Evolutionary conservation across 2,888 invertebrate genomes (phyloP).

Genomic region (Campoplex capitator): DNA sequence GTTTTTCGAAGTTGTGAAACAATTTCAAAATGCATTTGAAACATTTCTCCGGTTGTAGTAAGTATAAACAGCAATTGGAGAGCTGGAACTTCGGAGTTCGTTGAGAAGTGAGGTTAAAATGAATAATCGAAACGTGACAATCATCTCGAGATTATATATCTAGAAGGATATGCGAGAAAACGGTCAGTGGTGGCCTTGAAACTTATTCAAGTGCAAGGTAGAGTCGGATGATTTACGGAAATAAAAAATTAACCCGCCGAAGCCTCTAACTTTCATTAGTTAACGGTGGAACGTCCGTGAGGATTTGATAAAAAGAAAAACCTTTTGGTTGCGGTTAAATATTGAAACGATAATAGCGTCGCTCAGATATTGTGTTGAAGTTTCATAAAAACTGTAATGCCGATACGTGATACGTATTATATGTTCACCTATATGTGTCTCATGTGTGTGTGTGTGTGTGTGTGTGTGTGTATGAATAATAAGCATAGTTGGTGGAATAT

Average conservation of each 20-base stretch:
- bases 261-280: neutral
- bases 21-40: neutral
- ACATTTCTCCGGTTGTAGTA: neutral
- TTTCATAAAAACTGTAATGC: conserved; percentile 5
- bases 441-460: neutral
- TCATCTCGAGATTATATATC: conserved; percentile 2
- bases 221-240: neutral
- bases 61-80: neutral
- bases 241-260: neutral
- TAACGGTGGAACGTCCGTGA: neutral
- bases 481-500: conserved; percentile 24
- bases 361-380: conserved; percentile 3
- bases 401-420: neutral
- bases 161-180: neutral
- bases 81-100: neutral
- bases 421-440: neutral
- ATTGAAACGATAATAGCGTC: conserved; percentile 19
- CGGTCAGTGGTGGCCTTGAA: neutral
- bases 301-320: conserved; percentile 14
- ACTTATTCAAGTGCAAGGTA: neutral
- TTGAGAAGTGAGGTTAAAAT: neutral
- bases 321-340: neutral
- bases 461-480: conserved; percentile 30
- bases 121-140: neutral
- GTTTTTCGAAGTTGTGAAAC: neutral